Base-by-base conservation (phyloP, 2,797 vertebrate species). In the Oryzias sinensis region DNA sequence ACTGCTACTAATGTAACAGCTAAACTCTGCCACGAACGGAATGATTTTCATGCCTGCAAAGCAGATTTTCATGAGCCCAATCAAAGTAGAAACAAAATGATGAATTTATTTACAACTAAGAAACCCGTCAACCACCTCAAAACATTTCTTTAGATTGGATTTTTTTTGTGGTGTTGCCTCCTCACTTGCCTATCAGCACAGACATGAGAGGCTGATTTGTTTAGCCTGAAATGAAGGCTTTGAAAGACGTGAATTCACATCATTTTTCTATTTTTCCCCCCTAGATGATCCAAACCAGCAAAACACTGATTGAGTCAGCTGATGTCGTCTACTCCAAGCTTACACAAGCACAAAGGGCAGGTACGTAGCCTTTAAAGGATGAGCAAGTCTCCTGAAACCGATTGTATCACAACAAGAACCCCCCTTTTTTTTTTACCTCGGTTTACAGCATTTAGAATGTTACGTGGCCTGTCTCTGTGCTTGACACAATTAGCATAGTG, bases 211-310 rank as follows among this genome's bases (percentile, higher is more conserved):
- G 52, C 43, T 5, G 18, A 1, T 33, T 16, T 14, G 6, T 43
- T 48, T 57, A 14, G 49, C 6, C 25, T 16, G n/a, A 5, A 15
- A 18, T 45, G 1, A 40, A 24, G 8, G 37, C 1, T 55, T 61
- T 53, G 43, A 29, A 43, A 9, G n/a, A 43, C 48, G 18, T 9
- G 61, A 48, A 58, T 48, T 45, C 68, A 79, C 15, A 17, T 0
- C 3, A 14, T 60, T 29, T 49, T 24, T 46, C 79, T 60, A 77
- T 63, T 84, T 49, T 73, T 68, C 3, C 9, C 9, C 9, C 9
- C 2, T 59, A 97, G 95, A 95, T 96, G 93, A 96, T 96, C 89
- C 95, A 97, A 87, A 95, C 94, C 54, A 95, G 93, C 83, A 93
- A 94, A 75, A 97, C 92, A 0, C 88, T 97, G 85, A 96, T 97